A percentile compares a stretch with the other conserved stretches of the same genome.
Evolutionary conservation across 2,113 vertebrate species (phyloP).

Genomic region (Phyllostomus discolor): DNA sequence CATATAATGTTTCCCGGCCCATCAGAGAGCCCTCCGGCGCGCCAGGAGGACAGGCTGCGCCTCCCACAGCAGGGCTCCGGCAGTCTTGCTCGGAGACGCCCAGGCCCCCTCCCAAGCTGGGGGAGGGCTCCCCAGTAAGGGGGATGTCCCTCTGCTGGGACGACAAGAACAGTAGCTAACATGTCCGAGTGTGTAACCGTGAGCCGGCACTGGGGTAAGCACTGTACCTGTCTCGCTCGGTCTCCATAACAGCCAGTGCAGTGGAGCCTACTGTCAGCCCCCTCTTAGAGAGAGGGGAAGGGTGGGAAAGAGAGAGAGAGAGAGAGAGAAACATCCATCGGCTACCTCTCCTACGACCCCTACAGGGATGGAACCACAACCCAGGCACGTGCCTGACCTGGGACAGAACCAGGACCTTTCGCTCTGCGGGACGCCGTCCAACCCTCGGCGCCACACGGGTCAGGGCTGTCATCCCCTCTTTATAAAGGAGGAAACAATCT

Average conservation of each 20-base stretch:
- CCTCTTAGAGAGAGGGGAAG: too few species aligned
- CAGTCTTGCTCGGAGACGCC: neutral
- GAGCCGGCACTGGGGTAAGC: neutral
- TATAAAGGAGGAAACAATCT: neutral
- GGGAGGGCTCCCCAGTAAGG: neutral
- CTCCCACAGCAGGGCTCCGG: neutral
- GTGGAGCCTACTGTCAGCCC: neutral
- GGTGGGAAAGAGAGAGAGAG: too few species aligned
- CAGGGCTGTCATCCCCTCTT: neutral
- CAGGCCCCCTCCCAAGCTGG: neutral
- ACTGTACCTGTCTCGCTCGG: neutral
- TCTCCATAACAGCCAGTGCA: neutral
- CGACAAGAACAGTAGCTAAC: neutral
- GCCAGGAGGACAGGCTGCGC: conserved; percentile 4
- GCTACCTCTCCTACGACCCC: too few species aligned
- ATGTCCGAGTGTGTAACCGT: neutral
- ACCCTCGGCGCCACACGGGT: too few species aligned
- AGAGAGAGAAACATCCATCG: too few species aligned
- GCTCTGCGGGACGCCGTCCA: too few species aligned
- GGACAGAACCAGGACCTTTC: too few species aligned
- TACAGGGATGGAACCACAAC: too few species aligned
- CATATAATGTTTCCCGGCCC: neutral
- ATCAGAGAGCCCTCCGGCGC: neutral
- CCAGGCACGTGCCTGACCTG: too few species aligned
- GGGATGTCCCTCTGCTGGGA: neutral